Evolutionary conservation across 2,888 invertebrate genomes (phyloP).

Genomic region (Bembecia ichneumoniformis): DNA sequence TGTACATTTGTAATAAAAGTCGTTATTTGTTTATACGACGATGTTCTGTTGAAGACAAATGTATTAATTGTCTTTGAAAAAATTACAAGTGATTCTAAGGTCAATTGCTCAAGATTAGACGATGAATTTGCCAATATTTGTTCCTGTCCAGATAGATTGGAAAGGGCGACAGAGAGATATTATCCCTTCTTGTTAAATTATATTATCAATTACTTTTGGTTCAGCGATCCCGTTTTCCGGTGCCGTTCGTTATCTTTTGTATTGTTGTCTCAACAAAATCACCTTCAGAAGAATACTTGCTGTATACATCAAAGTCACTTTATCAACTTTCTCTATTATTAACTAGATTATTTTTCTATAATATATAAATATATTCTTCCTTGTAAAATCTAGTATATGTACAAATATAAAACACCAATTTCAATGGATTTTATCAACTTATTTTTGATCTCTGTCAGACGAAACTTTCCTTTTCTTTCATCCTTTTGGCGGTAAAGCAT

Average conservation of each 20-base stretch:
- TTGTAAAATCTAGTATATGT: too few species aligned
- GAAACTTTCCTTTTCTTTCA: too few species aligned
- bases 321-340: background rate
- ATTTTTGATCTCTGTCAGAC: too few species aligned
- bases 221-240: constrained; percentile 28
- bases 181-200: constrained; percentile 59
- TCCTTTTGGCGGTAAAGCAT: too few species aligned
- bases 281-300: constrained; percentile 13
- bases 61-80: too few species aligned
- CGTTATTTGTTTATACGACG: too few species aligned
- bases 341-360: background rate
- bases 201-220: constrained; percentile 54
- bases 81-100: constrained; percentile 19
- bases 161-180: constrained; percentile 50
- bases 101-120: constrained; percentile 33
- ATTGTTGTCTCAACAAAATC: constrained; percentile 23
- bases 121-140: constrained; percentile 52
- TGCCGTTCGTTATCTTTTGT: constrained; percentile 38
- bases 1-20: too few species aligned
- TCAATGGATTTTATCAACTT: too few species aligned
- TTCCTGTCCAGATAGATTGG: constrained; percentile 50
- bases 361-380: background rate
- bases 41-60: too few species aligned
- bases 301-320: constrained; percentile 4
- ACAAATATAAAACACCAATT: too few species aligned